Percentiles rank a stretch among this genome's conserved stretches.
These are phyloP conservation scores for Biston stratarius DNA, from an alignment of 2,888 invertebrate genomes.

Conservation along the genomic window DNA sequence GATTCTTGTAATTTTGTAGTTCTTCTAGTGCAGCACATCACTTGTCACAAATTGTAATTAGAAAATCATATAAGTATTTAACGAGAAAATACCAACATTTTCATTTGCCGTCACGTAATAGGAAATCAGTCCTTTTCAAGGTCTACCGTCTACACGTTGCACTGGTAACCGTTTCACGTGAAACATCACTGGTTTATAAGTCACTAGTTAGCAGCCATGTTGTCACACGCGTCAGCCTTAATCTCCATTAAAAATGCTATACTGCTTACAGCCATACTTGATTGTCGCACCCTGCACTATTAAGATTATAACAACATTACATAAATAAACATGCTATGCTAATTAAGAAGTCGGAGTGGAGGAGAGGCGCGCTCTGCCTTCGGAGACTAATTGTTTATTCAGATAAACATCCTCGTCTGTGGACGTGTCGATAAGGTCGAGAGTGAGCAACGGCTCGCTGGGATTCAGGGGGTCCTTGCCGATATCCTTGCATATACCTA, in stretches of 20 bases:
- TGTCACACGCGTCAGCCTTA: slow-evolving; percentile 31
- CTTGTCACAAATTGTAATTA: slow-evolving; percentile 8
- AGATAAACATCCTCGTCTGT: slow-evolving; percentile 89
- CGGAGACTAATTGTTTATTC: slow-evolving; percentile 88
- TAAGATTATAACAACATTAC: slow-evolving; percentile 41
- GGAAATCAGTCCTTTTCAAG: neutral
- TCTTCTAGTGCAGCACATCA: neutral
- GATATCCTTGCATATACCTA: slow-evolving; percentile 88
- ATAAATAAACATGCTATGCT: slow-evolving; percentile 31
- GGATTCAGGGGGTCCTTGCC: slow-evolving; percentile 87
- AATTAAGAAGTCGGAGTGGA: slow-evolving; percentile 46
- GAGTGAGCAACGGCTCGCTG: slow-evolving; percentile 87
- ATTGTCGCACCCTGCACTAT: slow-evolving; percentile 50
- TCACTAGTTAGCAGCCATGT: slow-evolving; percentile 18
- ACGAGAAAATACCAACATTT: slow-evolving; percentile 20
- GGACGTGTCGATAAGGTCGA: slow-evolving; percentile 91
- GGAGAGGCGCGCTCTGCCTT: slow-evolving; percentile 85
- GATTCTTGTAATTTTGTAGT: slow-evolving; percentile 7
- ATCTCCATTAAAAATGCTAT: slow-evolving; percentile 30
- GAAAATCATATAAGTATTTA: slow-evolving; percentile 22
- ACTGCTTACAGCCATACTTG: slow-evolving; percentile 14
- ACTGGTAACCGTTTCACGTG: neutral
- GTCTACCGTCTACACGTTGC: neutral
- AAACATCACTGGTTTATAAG: slow-evolving; percentile 8
- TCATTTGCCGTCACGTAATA: slow-evolving; percentile 2